Evolutionary conservation across 1,140 invertebrate genomes (phyloP).

Genomic region (Batillaria attramentaria): DNA sequence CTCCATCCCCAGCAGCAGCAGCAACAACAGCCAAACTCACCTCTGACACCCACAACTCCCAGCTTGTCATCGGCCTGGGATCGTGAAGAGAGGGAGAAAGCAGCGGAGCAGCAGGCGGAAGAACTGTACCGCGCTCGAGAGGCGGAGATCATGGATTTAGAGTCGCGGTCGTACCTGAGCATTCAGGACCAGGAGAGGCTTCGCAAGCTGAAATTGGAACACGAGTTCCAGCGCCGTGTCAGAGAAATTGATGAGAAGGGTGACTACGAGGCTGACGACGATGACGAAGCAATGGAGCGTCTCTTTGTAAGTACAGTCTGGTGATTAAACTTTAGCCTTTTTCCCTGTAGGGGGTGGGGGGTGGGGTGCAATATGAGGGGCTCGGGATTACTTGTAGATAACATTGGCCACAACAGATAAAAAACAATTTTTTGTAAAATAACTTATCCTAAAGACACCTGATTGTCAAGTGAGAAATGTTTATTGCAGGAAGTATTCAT

Average conservation of each 20-base stretch:
- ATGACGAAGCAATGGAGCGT: slow-evolving; percentile 57
- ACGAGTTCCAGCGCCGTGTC: slow-evolving; percentile 68
- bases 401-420: no score
- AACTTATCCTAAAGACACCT: neutral
- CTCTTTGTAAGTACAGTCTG: slow-evolving; percentile 50
- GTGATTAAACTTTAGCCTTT: neutral
- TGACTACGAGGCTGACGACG: slow-evolving; percentile 65
- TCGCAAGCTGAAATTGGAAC: slow-evolving; percentile 63
- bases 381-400: no score
- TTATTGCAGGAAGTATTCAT: neutral
- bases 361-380: no score
- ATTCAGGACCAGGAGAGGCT: slow-evolving; percentile 67
- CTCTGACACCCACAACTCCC: slow-evolving; percentile 31
- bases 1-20: slow-evolving; percentile 35
- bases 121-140: slow-evolving; percentile 55
- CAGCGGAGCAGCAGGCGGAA: slow-evolving; percentile 57
- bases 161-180: slow-evolving; percentile 58
- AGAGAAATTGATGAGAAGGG: slow-evolving; percentile 63
- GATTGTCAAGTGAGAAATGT: neutral
- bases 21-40: slow-evolving; percentile 42
- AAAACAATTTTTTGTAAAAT: neutral
- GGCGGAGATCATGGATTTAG: slow-evolving; percentile 63
- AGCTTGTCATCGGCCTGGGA: slow-evolving; percentile 64
- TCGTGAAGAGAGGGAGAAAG: slow-evolving; percentile 65
- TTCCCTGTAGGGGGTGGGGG: no score